Percentiles rank a stretch among this genome's conserved stretches.
phyloP scores from a whole-genome alignment of 2,113 vertebrate genomes.

The Trogon melanurus region DNA sequence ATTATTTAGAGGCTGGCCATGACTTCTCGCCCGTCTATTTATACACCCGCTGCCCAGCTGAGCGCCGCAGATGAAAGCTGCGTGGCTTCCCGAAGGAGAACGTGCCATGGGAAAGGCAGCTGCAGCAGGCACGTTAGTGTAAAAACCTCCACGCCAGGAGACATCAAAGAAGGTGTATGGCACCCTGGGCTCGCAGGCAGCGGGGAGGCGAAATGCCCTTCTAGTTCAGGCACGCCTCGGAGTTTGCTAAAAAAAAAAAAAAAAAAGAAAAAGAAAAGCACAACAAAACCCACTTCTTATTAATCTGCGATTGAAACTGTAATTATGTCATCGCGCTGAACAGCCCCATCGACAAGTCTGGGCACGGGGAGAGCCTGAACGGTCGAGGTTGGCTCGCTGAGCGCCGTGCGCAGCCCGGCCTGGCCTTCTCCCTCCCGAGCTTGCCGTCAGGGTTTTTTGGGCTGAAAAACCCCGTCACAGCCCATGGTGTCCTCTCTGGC shows the following conservation, averaged over 20 bases:
- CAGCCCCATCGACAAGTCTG: slow-evolving; percentile 42
- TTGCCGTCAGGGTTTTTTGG: accelerated
- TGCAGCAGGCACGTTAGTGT: not conserved
- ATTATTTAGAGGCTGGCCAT: not conserved
- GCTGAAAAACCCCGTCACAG: accelerated
- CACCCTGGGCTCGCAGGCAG: slow-evolving; percentile 57
- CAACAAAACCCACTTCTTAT: slow-evolving; percentile 55
- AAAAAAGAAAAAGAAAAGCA: not conserved
- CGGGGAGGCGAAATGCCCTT: slow-evolving; percentile 59
- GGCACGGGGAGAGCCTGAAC: slow-evolving; percentile 10
- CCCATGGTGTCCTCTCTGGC: accelerated
- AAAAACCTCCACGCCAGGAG: slow-evolving; percentile 1
- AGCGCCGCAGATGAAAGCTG: not conserved
- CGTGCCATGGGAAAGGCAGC: not conserved
- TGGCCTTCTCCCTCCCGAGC: accelerated
- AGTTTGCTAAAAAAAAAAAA: slow-evolving; percentile 45
- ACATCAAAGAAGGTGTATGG: slow-evolving; percentile 63
- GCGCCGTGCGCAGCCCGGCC: accelerated
- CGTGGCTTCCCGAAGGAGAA: not conserved
- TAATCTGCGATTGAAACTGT: slow-evolving; percentile 75
- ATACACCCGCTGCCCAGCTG: accelerated
- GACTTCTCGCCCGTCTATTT: not conserved
- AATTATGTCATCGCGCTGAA: slow-evolving; percentile 70
- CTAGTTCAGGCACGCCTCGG: slow-evolving; percentile 70
- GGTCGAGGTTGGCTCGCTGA: not conserved